Evolutionary conservation across 1,140 invertebrate species (phyloP), one percentile per base, ranked within the genome.

Genomic region (Maniola jurtina): DNA sequence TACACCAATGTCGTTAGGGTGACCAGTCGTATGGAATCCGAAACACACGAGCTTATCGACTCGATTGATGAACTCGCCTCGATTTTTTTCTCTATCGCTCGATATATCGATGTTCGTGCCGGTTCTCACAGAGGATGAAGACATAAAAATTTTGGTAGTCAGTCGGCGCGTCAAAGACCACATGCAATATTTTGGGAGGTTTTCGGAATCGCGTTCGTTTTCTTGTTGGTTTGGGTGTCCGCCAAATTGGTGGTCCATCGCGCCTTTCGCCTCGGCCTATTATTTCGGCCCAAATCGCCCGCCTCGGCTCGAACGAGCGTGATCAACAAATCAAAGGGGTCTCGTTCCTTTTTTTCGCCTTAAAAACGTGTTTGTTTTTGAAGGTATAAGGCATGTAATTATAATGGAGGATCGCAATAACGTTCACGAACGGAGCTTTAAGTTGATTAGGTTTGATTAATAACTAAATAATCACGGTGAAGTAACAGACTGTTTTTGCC

Each of bases 131-230:
- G 77, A 72, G 73, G 75, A 90, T 90, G 85, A 90, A 90, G 88
- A 90, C 88, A 88, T 90, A 88, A 89, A 89, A 88, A 85, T 88
- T 84, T 85, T 72, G 77, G 72, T 67, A 75, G 75, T 80, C 71
- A 59, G 64, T 76, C 88, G 88, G 84, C 77, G 79, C 76, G 73
- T 85, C 85, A 86, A 88, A 83, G 68, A 79, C 81, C 84, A 81
- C 86, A 86, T 81, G 71, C 80, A 78, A 84, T 86, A 86, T 84
- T 85, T 82, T 77, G 75, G 77, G 73, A 64, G 76, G 75, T 80
- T 83, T 84, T 79, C 65, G 76, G 73, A 81, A 81, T 75, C 68
- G 69, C 70, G 61, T 64, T 75, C 71, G 63, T 76, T 76, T 75
- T 73, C 76, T 79, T 83, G 66, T 79, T 82, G 64, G 64, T 68